Evolutionary conservation across 2,797 vertebrate genomes (phyloP), one percentile per base, ranked within the genome.

Genomic region (Dendrocincla tyrannina): DNA sequence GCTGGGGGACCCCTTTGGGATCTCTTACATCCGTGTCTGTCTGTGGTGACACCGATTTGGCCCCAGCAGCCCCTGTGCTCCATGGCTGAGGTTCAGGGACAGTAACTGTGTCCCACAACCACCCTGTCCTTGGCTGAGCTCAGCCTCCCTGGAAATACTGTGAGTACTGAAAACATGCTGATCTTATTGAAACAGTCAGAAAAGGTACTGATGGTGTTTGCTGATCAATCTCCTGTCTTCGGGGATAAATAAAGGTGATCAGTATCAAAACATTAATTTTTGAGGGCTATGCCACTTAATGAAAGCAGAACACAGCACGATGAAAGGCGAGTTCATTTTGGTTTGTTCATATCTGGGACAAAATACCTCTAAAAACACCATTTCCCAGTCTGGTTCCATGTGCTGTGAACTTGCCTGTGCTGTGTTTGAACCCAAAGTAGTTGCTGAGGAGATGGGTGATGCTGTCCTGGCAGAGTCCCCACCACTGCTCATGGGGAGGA

Each of bases 251-350:
- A 72, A 59, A 50, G 18, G 17, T 2, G 4, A 55, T 47, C 44
- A n/a, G 2, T 37, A 66, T 32, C 8, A 76, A 89, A 78, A 25
- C 8, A 39, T 19, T 27, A 49, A 30, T 52, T 53, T 19, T 53
- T 53, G 33, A 32, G 35, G 49, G 42, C 42, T 70, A 2, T 70
- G 60, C 17, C 46, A 50, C 0, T 0, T 10, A 17, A 11, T 30
- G 37, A 77, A 56, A 76, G 20, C 49, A 80, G 55, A 91, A 24
- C 7, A 0, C 0, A 35, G 6, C 8, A 33, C 0, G 0, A 30
- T 5, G 15, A 47, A 7, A 49, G 22, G 9, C 41, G n/a, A 20
- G 27, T 33, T 89, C 16, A 9, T 50, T 85, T 88, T 77, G 16
- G 7, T 60, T 85, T 60, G 42, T 28, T 68, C 74, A 59, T 52